These are phyloP conservation scores for Trachelipus rathkii DNA, from an alignment of 1,140 invertebrate species.

Conservation along the genomic window DNA sequence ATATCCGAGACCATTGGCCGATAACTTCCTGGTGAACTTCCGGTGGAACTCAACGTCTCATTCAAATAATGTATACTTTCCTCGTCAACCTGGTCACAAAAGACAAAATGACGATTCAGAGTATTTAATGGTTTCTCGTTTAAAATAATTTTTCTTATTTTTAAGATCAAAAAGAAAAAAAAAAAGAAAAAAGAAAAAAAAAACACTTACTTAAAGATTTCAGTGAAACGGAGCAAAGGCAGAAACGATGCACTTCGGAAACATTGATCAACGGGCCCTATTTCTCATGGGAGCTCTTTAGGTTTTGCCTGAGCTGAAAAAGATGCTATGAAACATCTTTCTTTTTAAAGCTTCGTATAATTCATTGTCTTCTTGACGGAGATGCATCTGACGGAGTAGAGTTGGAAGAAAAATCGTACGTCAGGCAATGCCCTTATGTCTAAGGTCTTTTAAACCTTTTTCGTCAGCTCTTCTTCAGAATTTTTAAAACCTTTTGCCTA, in stretches of 20 bases:
- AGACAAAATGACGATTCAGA: not conserved
- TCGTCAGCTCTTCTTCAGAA: too few species aligned
- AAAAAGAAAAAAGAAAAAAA: too few species aligned
- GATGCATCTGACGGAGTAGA: too few species aligned
- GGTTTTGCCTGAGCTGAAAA: not conserved
- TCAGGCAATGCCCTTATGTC: too few species aligned
- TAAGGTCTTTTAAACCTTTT: too few species aligned
- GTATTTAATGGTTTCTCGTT: not conserved
- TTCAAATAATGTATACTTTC: not conserved
- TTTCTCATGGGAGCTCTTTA: not conserved
- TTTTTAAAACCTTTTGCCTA: too few species aligned
- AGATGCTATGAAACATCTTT: not conserved
- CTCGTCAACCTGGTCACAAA: not conserved
- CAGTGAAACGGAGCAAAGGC: not conserved
- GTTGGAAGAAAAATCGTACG: too few species aligned
- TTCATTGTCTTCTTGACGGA: not conserved
- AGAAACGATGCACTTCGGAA: not conserved
- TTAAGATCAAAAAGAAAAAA: too few species aligned
- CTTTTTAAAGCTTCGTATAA: not conserved
- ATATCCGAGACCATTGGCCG: not conserved
- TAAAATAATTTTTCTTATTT: not conserved
- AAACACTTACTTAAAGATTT: not conserved
- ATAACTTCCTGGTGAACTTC: not conserved
- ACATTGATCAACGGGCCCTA: not conserved
- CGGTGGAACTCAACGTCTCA: not conserved